These are phyloP conservation scores for Gerosis bhagava DNA, from an alignment of 2,888 invertebrate genomes.

Conservation along the genomic window DNA sequence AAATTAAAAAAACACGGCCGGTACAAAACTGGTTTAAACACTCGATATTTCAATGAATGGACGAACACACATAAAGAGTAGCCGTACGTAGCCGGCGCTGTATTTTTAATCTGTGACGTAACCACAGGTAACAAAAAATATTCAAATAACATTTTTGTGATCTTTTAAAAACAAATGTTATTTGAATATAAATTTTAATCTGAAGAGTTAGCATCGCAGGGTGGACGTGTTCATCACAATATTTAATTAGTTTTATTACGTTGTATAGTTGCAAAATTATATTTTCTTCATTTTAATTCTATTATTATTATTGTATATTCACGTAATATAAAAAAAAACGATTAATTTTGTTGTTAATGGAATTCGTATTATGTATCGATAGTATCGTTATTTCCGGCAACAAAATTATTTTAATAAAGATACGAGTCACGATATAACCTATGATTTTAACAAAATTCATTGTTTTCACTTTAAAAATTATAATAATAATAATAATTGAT, in stretches of 20 bases:
- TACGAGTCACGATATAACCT: slow-evolving; percentile 26
- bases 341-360: slow-evolving; percentile 49
- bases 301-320: slow-evolving; percentile 21
- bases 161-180: too few relatives aligned
- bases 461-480: slow-evolving; percentile 1
- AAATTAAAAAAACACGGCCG: too few relatives aligned
- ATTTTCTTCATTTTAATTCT: slow-evolving; percentile 24
- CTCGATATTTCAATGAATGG: too few relatives aligned
- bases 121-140: too few relatives aligned
- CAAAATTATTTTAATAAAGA: slow-evolving; percentile 36
- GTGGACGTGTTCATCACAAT: slow-evolving; percentile 32
- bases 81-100: too few relatives aligned
- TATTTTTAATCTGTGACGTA: too few relatives aligned
- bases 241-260: slow-evolving; percentile 37
- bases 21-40: too few relatives aligned
- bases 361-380: slow-evolving; percentile 73
- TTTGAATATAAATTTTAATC: too few relatives aligned
- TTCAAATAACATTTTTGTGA: too few relatives aligned
- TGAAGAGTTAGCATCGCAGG: slow-evolving; percentile 17
- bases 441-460: slow-evolving; percentile 5
- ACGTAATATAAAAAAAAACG: too few relatives aligned
- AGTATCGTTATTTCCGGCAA: slow-evolving; percentile 68
- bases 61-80: too few relatives aligned
- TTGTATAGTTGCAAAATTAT: slow-evolving; percentile 33
- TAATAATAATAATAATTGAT: slow-evolving; percentile 4